Base-by-base conservation (phyloP, 2,888 invertebrate genomes). In the Noctua fimbriata region DNA sequence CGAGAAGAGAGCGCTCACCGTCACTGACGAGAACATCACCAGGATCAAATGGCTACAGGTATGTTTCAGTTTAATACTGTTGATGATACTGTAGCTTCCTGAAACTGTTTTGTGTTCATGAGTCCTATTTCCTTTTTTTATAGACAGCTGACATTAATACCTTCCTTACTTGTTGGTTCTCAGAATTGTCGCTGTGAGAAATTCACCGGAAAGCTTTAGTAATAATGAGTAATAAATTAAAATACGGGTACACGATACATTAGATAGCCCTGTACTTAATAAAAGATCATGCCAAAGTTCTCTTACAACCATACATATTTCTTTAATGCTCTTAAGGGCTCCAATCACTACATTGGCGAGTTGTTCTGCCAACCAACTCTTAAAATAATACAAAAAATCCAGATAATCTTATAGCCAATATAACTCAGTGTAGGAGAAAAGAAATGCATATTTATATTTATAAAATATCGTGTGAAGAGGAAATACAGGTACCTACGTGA, bases 21-120 rank as follows among this genome's bases (percentile, higher is more conserved):
- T 98, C 78, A 98, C 98, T 55, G 98, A 98, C 90, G 98, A 98
- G 90, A 98, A 98, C 92, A 98, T 98, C 73, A 98, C 98, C 28
- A 97, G 97, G 92, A 97, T 97, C 81, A 97, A 97, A 90, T 97
- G 97, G 74, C 71, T 74, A 3, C 49, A 74, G 74, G 74, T 74
- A 16, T 7, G 67, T 18, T 32, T 4, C 10, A 32, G 36, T 58
- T 52, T 70, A 5, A 52, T 36, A 52, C 24, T 52, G 1, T 52
- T 32, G 49, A 36, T 52, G 28, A 32, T n/a, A 36, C 7, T 36
- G 24, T 10, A 52, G 24, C 1, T 49, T 32, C 24, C 24, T 32
- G 18, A 36, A 9, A 70, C 18, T 18, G 36, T 16, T 44, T n/a
- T 67, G 9, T 67, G n/a, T 18, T 2, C 21, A 2, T 6, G 4